Percentiles rank a stretch among this genome's conserved stretches.
phyloP scores from a whole-genome alignment of 2,888 invertebrate species.

The Koerneria pararmatus region DNA sequence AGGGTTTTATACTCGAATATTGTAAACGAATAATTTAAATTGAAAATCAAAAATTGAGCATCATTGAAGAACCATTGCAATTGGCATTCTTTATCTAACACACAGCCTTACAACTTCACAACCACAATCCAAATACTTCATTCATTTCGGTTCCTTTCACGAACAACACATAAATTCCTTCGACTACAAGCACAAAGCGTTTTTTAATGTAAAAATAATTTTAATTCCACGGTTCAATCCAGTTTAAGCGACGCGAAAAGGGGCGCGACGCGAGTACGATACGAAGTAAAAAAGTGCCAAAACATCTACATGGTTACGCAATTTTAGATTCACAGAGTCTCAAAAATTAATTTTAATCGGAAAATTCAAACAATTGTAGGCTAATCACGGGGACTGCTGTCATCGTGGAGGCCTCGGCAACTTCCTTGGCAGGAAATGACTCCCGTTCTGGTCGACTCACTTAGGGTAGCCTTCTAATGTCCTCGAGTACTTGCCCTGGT shows the following conservation, averaged over 20 bases:
- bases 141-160: background rate
- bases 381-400: constrained; percentile 49
- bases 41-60: too few species aligned
- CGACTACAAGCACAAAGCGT: background rate
- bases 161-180: too few species aligned
- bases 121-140: background rate
- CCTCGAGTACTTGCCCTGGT: constrained; percentile 49
- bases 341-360: background rate
- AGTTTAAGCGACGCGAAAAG: too few species aligned
- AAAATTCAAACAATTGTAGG: constrained; percentile 11
- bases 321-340: background rate
- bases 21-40: background rate
- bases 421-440: constrained; percentile 51
- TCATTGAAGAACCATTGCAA: background rate
- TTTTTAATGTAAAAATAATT: background rate
- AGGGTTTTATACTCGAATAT: too few species aligned
- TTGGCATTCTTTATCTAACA: background rate
- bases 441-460: constrained; percentile 55
- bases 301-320: background rate
- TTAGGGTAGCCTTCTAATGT: constrained; percentile 50
- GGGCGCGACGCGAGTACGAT: too few species aligned
- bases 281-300: too few species aligned
- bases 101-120: too few species aligned
- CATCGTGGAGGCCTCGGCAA: constrained; percentile 38
- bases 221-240: background rate